phyloP scores from a whole-genome alignment of 2,113 vertebrate species.

The Redunca redunca region DNA sequence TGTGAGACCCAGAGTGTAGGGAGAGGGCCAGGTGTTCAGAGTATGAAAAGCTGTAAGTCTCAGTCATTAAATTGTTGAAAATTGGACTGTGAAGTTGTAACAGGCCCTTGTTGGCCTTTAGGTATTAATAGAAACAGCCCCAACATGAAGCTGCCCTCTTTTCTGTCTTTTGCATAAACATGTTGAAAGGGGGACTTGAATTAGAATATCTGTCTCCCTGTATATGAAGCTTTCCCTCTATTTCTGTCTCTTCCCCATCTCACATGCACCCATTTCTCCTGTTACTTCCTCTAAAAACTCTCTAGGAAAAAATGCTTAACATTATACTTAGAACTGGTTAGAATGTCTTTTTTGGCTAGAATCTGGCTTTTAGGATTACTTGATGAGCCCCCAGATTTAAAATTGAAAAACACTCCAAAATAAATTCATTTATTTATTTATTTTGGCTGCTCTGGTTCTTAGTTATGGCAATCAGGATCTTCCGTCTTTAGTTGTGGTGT shows the following conservation, averaged over 20 bases:
- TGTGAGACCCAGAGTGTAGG: background rate
- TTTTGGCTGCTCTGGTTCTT: background rate
- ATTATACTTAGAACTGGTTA: background rate
- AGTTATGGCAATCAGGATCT: background rate
- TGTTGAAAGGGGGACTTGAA: background rate
- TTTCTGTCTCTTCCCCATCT: background rate
- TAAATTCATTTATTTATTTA: background rate
- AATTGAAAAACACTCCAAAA: background rate
- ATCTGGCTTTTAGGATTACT: background rate
- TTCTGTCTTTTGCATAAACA: background rate
- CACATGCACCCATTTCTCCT: background rate
- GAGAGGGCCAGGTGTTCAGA: background rate
- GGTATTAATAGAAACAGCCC: background rate
- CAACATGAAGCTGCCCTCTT: background rate
- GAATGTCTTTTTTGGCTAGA: background rate
- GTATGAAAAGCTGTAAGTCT: background rate
- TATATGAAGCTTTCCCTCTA: background rate
- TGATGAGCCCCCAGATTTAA: background rate
- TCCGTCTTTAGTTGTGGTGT: background rate
- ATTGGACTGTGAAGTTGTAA: background rate
- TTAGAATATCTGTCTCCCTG: background rate
- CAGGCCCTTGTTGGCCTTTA: background rate
- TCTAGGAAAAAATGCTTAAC: background rate
- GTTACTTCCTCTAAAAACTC: background rate
- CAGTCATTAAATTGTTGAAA: background rate